Evolutionary conservation across 2,888 invertebrate genomes (phyloP), one percentile per base, ranked within the genome.

Genomic region (Calephelis perditalis): DNA sequence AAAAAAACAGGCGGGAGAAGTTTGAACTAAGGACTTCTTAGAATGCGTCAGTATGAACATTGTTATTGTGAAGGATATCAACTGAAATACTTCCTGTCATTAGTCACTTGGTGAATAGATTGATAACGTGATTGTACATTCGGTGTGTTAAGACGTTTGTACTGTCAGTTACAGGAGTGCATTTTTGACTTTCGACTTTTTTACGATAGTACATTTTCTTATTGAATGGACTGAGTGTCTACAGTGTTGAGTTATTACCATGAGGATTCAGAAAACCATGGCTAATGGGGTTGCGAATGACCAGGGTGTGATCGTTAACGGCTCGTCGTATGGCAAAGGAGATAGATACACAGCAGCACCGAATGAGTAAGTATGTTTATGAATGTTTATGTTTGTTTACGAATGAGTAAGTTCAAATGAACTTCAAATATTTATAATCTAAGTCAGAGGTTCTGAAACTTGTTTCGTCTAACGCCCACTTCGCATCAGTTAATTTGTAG

Each of bases 331-430:
- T 67, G 87, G 87, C 59, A 84, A 83, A 75, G 89, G 88, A 46
- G 89, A 89, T 69, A 79, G 89, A 76, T 80, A 84, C 66, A 86
- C 89, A 3, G 86, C 89, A 57, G 88, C 89, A 45, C 89, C 89
- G 55, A 90, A 89, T 67, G 89, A 87, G 89, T 89, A 75, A 90
- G 89, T n/a, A n/a, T n/a, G n/a, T n/a, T n/a, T n/a, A n/a, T n/a
- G n/a, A n/a, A n/a, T n/a, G n/a, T n/a, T n/a, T n/a, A n/a, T n/a
- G n/a, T n/a, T n/a, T n/a, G n/a, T n/a, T n/a, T n/a, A n/a, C n/a
- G n/a, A n/a, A n/a, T n/a, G n/a, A n/a, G n/a, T n/a, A n/a, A n/a
- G n/a, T n/a, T n/a, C n/a, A n/a, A n/a, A n/a, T n/a, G n/a, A 40
- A 40, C 40, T 40, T 40, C 40, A 40, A 40, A 40, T 40, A 6